phyloP scores from a whole-genome alignment of 2,888 invertebrate species.

The Temnothorax unifasciatus region DNA sequence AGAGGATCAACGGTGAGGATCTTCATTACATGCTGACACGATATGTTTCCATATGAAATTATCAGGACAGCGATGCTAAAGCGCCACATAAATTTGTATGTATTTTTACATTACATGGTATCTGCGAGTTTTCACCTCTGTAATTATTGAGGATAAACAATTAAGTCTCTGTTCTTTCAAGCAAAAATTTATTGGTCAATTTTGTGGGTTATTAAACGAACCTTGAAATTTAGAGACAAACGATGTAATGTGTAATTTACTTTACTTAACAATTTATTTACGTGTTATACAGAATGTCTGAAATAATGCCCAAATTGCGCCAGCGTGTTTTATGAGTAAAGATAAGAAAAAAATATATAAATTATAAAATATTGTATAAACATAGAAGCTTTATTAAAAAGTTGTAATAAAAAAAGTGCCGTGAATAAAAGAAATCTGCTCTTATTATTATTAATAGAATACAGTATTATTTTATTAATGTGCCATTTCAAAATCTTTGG shows the following conservation, averaged over 20 bases:
- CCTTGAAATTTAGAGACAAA: neutral
- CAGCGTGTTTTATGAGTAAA: neutral
- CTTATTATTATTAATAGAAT: neutral
- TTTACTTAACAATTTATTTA: slow-evolving; percentile 6
- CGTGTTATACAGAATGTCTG: neutral
- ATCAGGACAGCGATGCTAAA: neutral
- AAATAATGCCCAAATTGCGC: neutral
- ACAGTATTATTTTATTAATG: neutral
- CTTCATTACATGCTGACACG: neutral
- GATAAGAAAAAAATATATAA: neutral
- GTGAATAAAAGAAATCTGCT: neutral
- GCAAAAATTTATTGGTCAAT: neutral
- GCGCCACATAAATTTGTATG: neutral
- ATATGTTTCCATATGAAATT: neutral
- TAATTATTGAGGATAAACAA: neutral
- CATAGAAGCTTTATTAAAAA: neutral
- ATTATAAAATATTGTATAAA: neutral
- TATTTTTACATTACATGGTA: neutral
- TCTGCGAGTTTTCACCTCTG: slow-evolving; percentile 15
- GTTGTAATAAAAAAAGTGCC: neutral
- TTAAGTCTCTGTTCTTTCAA: neutral
- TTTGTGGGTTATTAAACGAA: neutral
- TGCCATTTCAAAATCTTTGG: neutral
- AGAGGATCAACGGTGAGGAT: neutral
- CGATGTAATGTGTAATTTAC: neutral